Evolutionary conservation across 2,888 invertebrate genomes (phyloP).

Genomic region (Galerucella pusilla): DNA sequence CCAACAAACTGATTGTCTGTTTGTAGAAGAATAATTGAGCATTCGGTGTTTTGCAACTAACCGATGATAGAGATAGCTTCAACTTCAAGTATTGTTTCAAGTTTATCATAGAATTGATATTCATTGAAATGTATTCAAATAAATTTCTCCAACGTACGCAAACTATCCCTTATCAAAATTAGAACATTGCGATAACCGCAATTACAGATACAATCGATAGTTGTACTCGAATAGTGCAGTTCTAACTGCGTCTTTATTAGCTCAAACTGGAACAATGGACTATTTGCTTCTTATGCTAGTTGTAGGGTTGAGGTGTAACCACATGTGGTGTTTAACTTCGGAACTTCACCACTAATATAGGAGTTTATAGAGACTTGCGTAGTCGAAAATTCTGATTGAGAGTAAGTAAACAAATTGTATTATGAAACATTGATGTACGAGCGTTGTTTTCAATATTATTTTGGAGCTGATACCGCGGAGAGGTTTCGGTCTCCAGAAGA

Average conservation of each 20-base stretch:
- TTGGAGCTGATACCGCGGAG: no score
- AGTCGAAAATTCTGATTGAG: no score
- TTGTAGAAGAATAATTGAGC: no score
- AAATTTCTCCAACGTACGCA: background rate
- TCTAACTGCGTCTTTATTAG: background rate
- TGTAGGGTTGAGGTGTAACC: background rate
- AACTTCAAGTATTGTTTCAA: no score
- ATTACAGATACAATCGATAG: conserved; percentile 2
- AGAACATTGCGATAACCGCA: background rate
- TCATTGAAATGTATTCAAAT: conserved; percentile 1
- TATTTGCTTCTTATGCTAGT: background rate
- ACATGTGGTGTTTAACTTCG: background rate
- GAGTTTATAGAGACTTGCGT: background rate
- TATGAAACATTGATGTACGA: no score
- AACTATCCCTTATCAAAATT: conserved; percentile 1
- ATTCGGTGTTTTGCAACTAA: no score
- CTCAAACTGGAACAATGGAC: background rate
- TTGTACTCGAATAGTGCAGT: background rate
- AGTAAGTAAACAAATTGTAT: no score
- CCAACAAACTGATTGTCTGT: no score
- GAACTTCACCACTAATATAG: background rate
- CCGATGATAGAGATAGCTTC: no score
- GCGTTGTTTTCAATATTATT: no score
- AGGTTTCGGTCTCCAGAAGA: no score
- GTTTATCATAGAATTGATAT: background rate